Percentiles rank a stretch among this genome's conserved stretches.
phyloP scores from a whole-genome alignment of 2,888 invertebrate genomes.

The Dasypogon diadema region DNA sequence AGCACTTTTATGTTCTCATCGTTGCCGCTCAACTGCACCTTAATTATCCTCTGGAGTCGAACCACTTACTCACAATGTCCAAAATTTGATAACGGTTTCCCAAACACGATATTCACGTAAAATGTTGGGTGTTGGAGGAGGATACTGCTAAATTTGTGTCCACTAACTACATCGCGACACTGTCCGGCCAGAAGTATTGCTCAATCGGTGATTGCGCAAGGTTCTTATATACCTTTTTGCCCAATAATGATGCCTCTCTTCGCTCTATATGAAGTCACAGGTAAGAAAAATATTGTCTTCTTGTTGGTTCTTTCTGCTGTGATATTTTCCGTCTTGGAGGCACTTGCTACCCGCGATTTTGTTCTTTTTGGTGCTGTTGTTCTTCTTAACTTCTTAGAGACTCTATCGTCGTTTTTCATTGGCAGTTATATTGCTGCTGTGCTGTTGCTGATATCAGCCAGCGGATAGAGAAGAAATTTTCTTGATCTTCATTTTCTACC shows the following conservation, averaged over 20 bases:
- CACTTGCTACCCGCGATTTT: constrained; percentile 40
- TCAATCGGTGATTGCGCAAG: constrained; percentile 61
- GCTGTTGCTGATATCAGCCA: constrained; percentile 14
- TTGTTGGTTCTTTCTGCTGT: constrained; percentile 42
- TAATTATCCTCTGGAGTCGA: constrained; percentile 15
- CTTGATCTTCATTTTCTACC: constrained; percentile 38
- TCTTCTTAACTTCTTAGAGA: constrained; percentile 33
- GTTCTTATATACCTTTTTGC: constrained; percentile 62
- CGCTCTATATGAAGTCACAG: constrained; percentile 44
- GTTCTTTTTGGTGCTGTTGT: constrained; percentile 28
- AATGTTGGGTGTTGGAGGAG: constrained; percentile 22
- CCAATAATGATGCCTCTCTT: constrained; percentile 49
- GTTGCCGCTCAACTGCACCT: not conserved
- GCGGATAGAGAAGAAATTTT: constrained; percentile 28
- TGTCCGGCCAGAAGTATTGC: constrained; percentile 61
- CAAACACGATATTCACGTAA: not conserved
- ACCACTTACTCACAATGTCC: constrained; percentile 17
- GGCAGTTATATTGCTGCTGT: constrained; percentile 11
- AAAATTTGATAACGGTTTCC: constrained; percentile 1
- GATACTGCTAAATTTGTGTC: constrained; percentile 36
- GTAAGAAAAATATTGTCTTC: constrained; percentile 41
- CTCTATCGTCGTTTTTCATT: constrained; percentile 38
- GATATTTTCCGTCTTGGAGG: constrained; percentile 40
- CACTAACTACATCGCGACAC: constrained; percentile 60
- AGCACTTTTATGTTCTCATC: constrained; percentile 27